Conservation (phyloP, 2,113 vertebrate species). For the Nanorana parkeri region DNA sequence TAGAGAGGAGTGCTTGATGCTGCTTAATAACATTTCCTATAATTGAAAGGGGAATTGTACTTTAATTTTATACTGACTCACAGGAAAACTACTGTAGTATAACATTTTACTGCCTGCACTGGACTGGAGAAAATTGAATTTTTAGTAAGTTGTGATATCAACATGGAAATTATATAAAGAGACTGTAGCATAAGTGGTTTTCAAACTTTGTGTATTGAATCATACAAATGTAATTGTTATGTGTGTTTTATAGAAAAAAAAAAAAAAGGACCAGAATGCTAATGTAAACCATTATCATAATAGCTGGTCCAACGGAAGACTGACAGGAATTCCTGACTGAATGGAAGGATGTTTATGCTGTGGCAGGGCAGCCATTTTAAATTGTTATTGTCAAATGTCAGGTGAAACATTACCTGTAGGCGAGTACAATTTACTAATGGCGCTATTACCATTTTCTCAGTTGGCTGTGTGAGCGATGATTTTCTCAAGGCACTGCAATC, state of each 20-base stretch:
- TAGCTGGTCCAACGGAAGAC: not conserved
- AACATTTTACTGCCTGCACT: conserved; percentile 40
- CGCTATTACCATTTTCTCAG: too few relatives aligned
- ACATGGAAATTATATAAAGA: conserved; percentile 50
- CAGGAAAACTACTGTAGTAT: conserved; percentile 51
- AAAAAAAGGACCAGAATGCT: not conserved
- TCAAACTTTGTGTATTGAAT: conserved; percentile 37
- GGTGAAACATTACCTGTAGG: too few relatives aligned
- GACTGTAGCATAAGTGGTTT: conserved; percentile 37
- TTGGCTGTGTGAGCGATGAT: too few relatives aligned
- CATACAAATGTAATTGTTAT: conserved; percentile 27
- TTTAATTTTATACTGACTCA: conserved; percentile 56
- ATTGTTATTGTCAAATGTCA: too few relatives aligned
- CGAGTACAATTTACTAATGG: too few relatives aligned
- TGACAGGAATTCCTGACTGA: not conserved
- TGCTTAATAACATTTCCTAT: conserved; percentile 57
- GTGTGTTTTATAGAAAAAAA: not conserved
- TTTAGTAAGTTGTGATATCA: conserved; percentile 40
- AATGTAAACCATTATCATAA: conserved; percentile 33
- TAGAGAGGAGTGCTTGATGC: conserved; percentile 46
- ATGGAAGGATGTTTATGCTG: not conserved
- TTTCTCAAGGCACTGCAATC: too few relatives aligned
- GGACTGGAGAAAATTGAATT: conserved; percentile 42
- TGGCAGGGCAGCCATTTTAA: too few relatives aligned
- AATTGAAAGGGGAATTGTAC: conserved; percentile 54